A percentile compares a stretch with the other conserved stretches of the same genome.
These are phyloP conservation scores for Cryptoprocta ferox DNA, from an alignment of 2,797 vertebrate genomes.

Conservation along the genomic window DNA sequence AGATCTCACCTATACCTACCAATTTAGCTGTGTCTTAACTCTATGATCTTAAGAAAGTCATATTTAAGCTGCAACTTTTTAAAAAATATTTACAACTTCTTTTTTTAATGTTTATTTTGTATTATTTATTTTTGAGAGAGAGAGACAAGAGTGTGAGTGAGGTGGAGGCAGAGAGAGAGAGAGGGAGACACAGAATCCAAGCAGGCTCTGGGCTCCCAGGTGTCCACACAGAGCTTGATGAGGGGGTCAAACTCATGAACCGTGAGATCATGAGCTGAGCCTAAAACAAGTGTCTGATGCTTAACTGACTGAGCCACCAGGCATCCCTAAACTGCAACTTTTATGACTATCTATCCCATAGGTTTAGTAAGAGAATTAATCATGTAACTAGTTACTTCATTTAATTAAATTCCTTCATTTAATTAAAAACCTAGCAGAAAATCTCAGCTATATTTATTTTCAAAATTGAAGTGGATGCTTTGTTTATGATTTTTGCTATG, in stretches of 20 bases:
- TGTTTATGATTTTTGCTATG: not conserved
- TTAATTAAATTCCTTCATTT: not conserved
- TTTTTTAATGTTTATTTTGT: too few species aligned
- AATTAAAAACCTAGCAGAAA: conserved; percentile 3
- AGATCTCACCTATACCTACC: not conserved
- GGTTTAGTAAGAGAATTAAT: not conserved
- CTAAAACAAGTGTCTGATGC: too few species aligned
- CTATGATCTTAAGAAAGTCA: not conserved
- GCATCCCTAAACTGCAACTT: not conserved
- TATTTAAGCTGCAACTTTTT: not conserved
- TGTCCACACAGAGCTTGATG: too few species aligned
- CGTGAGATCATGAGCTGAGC: too few species aligned
- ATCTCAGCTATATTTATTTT: not conserved
- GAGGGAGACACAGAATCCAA: too few species aligned
- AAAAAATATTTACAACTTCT: too few species aligned
- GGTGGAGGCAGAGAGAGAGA: too few species aligned
- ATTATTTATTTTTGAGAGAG: too few species aligned
- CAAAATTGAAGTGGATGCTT: not conserved
- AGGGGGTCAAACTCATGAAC: too few species aligned
- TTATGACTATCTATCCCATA: not conserved
- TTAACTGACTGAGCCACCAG: too few species aligned
- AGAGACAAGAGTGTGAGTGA: too few species aligned
- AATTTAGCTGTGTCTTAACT: not conserved
- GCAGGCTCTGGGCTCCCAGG: too few species aligned
- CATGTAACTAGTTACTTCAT: not conserved